Evolutionary conservation across 2,113 vertebrate genomes (phyloP), one percentile per base, ranked within the genome.

Genomic region (Sterrhoptilus dennistouni): DNA sequence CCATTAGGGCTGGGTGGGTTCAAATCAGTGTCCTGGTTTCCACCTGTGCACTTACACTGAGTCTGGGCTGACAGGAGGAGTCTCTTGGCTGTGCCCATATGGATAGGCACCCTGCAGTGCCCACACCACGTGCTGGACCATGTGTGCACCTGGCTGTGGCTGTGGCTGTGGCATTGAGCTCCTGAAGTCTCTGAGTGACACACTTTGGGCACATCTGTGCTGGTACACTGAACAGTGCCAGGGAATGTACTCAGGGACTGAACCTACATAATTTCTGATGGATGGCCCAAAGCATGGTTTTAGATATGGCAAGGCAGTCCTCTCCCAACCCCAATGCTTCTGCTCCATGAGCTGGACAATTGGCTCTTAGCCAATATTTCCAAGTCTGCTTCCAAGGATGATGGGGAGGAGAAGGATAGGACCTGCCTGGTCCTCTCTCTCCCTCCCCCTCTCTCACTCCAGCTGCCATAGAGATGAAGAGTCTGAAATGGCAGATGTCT

Each of bases 181-280:
- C 40, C 52, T 0, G 0, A 66, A 57, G 69, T 17, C 42, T 36
- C 29, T 44, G 29, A 21, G 31, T 47, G 53, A 28, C 42, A 71
- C 22, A 5, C 3, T 5, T 3, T 38, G 74, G 68, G 63, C 59
- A 57, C 6, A 2, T 40, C 71, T 50, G 16, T 64, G 53, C 50
- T 25, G 35, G 21, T 4, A 31, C 69, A 31, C 2, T 25, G 38
- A 75, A 19, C 17, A 24, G 63, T n/a, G 57, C 27, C 74, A 63
- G 49, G 14, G 53, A 63, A 77, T 0, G 0, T 14, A 19, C 20
- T 19, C n/a, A 52, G 57, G 36, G 23, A 22, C 69, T 28, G 57
- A 20, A 81, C 29, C 36, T 44, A 9, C 59, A 57, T 18, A 0
- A 3, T 27, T 61, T 12, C 35, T 3, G 23, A 47, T 9, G n/a